A percentile compares a stretch with the other conserved stretches of the same genome.
These are phyloP conservation scores for Magallana ariakensis DNA, from an alignment of 1,140 invertebrate genomes.

Conservation along the genomic window DNA sequence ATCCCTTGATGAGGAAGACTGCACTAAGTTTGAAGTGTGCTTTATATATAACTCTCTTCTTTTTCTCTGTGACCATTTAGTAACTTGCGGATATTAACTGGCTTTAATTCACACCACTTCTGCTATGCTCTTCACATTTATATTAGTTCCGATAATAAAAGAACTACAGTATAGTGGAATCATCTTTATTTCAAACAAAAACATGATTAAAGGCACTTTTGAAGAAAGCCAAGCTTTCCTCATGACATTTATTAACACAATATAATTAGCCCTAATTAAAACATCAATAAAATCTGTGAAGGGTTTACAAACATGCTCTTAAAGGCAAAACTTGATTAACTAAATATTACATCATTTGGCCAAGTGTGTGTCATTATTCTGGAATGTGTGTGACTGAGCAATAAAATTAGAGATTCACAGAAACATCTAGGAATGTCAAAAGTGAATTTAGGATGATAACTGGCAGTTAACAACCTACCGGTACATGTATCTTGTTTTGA, in stretches of 20 bases:
- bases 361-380: not conserved
- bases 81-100: too few relatives aligned
- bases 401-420: slow-evolving; percentile 6
- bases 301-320: not conserved
- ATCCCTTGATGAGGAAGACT: too few relatives aligned
- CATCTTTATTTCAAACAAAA: slow-evolving; percentile 27
- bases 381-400: slow-evolving; percentile 7
- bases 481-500: not conserved
- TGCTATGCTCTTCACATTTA: too few relatives aligned
- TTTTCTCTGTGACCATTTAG: too few relatives aligned
- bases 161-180: not conserved
- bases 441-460: not conserved
- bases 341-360: not conserved
- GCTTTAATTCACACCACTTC: too few relatives aligned
- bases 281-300: slow-evolving; percentile 7
- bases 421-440: not conserved
- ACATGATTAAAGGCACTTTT: slow-evolving; percentile 31
- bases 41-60: too few relatives aligned
- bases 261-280: not conserved
- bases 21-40: too few relatives aligned
- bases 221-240: not conserved
- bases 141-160: too few relatives aligned
- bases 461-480: not conserved
- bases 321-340: slow-evolving; percentile 6
- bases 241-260: not conserved